Evolutionary conservation across 2,797 vertebrate species (phyloP).

Genomic region (Sebastes matsubarae): DNA sequence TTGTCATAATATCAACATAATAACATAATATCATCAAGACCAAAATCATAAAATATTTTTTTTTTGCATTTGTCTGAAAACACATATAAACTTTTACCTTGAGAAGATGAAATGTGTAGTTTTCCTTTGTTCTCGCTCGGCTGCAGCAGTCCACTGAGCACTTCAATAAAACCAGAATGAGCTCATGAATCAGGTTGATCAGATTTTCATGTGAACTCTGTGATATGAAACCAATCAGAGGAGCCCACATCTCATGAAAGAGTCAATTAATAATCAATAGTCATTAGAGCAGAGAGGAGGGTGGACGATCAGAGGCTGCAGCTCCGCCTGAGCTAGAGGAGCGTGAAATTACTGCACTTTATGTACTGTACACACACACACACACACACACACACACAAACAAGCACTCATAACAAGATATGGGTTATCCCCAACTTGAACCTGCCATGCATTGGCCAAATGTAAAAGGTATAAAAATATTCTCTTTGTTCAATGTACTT

Average conservation of each 20-base stretch:
- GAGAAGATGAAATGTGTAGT: not conserved
- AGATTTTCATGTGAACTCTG: conserved; percentile 45
- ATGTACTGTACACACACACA: conserved; percentile 20
- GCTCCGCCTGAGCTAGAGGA: conserved; percentile 54
- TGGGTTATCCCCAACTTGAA: not conserved
- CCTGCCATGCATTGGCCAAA: not conserved
- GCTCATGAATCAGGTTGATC: conserved; percentile 40
- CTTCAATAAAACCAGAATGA: conserved; percentile 33
- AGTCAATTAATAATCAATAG: conserved; percentile 75
- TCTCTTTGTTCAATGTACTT: too few relatives aligned
- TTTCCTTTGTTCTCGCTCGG: conserved; percentile 13
- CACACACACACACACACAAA: not conserved
- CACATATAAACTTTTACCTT: not conserved
- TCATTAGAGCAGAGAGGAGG: conserved; percentile 53
- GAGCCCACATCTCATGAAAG: conserved; percentile 50
- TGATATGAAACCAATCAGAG: conserved; percentile 67
- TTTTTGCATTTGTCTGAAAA: not conserved
- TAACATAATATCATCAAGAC: not conserved
- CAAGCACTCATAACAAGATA: not conserved
- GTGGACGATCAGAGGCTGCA: conserved; percentile 29
- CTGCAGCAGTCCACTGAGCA: conserved; percentile 14
- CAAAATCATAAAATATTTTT: not conserved
- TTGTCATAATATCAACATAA: not conserved
- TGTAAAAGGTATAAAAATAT: not conserved
- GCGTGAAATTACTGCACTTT: conserved; percentile 68